Conservation (phyloP, 2,797 vertebrate species). For the Acanthis flammea region DNA sequence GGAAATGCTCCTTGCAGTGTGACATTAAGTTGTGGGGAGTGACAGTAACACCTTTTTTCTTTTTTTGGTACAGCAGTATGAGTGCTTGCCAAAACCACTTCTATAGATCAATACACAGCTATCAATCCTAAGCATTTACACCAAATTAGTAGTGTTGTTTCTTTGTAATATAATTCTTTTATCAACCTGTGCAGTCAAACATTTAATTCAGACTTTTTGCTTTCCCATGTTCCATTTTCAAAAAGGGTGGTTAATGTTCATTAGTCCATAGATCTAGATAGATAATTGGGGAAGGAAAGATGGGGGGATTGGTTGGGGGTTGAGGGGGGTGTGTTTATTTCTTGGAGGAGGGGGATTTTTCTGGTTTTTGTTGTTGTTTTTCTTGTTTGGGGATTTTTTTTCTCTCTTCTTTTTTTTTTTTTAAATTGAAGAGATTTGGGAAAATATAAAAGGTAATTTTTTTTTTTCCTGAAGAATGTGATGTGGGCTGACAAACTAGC, state of each 20-base stretch:
- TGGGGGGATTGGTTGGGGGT: too few species aligned
- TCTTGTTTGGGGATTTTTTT: too few species aligned
- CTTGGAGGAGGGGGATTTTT: too few species aligned
- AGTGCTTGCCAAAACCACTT: conserved; percentile 29
- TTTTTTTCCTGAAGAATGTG: not conserved
- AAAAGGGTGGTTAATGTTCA: not conserved
- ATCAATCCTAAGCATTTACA: conserved; percentile 4
- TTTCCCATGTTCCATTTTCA: not conserved
- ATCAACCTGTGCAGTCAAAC: not conserved
- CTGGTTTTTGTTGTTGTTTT: not conserved
- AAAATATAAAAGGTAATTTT: not conserved
- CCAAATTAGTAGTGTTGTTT: not conserved
- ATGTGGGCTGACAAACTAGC: not conserved
- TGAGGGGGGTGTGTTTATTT: too few species aligned
- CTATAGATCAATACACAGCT: not conserved
- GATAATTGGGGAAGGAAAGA: not conserved
- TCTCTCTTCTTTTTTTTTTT: not conserved
- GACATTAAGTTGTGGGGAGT: not conserved
- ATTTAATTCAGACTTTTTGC: not conserved
- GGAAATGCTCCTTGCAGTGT: not conserved
- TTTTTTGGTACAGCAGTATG: not conserved
- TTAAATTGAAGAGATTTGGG: not conserved
- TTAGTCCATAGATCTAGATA: not conserved
- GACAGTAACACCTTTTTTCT: not conserved
- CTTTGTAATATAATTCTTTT: not conserved